phyloP scores from a whole-genome alignment of 2,888 invertebrate genomes.

The Tineola bisselliella region DNA sequence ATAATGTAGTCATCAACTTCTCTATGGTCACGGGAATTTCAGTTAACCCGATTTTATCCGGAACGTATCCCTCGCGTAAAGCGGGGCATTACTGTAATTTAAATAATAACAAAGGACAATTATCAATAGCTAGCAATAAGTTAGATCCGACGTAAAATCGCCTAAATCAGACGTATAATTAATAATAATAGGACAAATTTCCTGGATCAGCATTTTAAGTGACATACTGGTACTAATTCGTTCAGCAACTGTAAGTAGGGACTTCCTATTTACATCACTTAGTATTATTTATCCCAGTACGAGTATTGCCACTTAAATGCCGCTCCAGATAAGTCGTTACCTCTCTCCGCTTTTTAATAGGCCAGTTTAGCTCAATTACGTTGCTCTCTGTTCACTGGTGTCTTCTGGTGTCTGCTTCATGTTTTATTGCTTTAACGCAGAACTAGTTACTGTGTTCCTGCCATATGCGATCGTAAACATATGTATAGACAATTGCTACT shows the following conservation, averaged over 20 bases:
- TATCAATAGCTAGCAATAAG: no score
- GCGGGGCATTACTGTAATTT: no score
- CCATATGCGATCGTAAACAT: neutral
- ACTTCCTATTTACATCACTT: constrained; percentile 60
- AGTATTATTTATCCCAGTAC: constrained; percentile 50
- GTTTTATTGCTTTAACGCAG: constrained; percentile 7
- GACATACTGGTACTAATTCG: constrained; percentile 60
- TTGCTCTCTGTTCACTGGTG: constrained; percentile 11
- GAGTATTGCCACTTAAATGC: constrained; percentile 36
- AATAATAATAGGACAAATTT: constrained; percentile 47
- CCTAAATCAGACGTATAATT: constrained; percentile 42
- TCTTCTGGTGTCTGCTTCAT: neutral
- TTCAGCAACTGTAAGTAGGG: constrained; percentile 47
- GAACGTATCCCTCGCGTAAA: no score
- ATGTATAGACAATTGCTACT: neutral
- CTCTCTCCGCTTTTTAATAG: constrained; percentile 33
- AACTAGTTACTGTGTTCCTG: neutral
- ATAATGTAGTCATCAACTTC: no score
- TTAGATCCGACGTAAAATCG: neutral
- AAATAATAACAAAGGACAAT: no score
- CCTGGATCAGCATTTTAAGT: constrained; percentile 30
- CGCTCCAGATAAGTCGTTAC: constrained; percentile 25
- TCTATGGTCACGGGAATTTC: no score
- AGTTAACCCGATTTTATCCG: no score
- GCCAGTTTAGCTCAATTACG: constrained; percentile 34